These are phyloP conservation scores for Scaptodrosophila latifasciaeformis DNA, from an alignment of 2,888 invertebrate species.

Conservation along the genomic window DNA sequence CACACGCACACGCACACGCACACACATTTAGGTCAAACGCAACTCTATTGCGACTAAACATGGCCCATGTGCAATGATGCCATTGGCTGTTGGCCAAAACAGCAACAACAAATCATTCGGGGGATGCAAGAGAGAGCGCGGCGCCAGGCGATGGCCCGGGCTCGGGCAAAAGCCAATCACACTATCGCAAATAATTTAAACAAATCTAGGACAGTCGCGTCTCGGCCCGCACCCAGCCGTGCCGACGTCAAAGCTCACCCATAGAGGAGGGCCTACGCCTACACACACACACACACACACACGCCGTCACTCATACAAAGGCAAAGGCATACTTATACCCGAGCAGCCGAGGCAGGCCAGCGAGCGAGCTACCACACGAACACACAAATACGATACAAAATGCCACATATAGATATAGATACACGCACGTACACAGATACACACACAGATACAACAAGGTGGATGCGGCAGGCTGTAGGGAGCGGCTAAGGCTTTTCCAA, in stretches of 20 bases:
- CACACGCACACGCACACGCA: constrained; percentile 2
- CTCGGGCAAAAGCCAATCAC: constrained; percentile 72
- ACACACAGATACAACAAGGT: too few relatives aligned
- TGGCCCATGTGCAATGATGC: constrained; percentile 55
- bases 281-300: constrained; percentile 19
- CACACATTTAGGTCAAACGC: constrained; percentile 54
- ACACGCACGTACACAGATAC: background rate
- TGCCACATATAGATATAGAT: constrained; percentile 7
- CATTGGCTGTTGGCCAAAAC: constrained; percentile 62
- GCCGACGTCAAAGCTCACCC: constrained; percentile 28
- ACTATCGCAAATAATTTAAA: constrained; percentile 75
- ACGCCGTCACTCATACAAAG: constrained; percentile 14
- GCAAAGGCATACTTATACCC: constrained; percentile 19
- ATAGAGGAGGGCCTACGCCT: constrained; percentile 54
- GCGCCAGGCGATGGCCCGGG: constrained; percentile 20
- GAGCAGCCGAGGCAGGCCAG: constrained; percentile 24
- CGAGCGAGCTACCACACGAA: constrained; percentile 3
- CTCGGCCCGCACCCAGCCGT: constrained; percentile 23
- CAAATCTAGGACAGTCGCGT: constrained; percentile 74
- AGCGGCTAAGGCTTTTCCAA: constrained; percentile 4
- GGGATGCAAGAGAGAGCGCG: constrained; percentile 5
- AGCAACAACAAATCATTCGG: constrained; percentile 37
- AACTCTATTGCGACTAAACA: constrained; percentile 59
- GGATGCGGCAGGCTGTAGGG: constrained; percentile 21
- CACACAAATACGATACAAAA: constrained; percentile 18